Evolutionary conservation across 2,113 vertebrate species (phyloP).

Genomic region (Hippocampus guttulatus): DNA sequence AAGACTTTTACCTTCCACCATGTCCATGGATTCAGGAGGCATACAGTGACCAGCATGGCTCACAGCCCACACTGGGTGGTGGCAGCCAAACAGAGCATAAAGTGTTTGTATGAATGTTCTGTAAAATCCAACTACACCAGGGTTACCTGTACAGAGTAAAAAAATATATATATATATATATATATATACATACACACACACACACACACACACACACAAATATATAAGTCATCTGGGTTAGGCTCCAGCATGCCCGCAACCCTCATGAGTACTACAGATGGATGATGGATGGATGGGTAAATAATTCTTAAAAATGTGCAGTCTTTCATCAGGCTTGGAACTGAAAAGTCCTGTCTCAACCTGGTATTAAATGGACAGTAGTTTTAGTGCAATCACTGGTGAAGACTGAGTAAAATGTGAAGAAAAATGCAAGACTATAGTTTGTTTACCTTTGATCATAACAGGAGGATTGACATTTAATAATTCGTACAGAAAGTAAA

Average conservation of each 20-base stretch:
- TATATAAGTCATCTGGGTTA: too few species aligned
- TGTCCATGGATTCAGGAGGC: constrained; percentile 79
- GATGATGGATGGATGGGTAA: too few species aligned
- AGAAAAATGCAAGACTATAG: too few species aligned
- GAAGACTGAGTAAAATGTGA: too few species aligned
- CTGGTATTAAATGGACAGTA: not conserved
- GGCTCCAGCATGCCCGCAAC: too few species aligned
- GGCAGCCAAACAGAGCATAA: constrained; percentile 67
- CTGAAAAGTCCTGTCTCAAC: not conserved
- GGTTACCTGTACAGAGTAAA: constrained; percentile 79
- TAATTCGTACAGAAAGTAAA: too few species aligned
- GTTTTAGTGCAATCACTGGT: not conserved
- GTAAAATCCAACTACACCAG: constrained; percentile 85
- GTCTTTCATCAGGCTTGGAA: not conserved
- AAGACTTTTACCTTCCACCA: constrained; percentile 76
- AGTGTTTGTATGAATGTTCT: constrained; percentile 82
- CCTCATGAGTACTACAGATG: too few species aligned
- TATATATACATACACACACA: too few species aligned
- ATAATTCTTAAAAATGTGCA: not conserved
- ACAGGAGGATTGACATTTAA: too few species aligned
- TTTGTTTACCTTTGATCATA: too few species aligned
- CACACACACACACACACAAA: not conserved
- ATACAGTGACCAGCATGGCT: constrained; percentile 87
- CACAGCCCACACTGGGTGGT: constrained; percentile 85
- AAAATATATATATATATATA: too few species aligned